phyloP scores from a whole-genome alignment of 2,888 invertebrate genomes.

The Meloe dianella region DNA sequence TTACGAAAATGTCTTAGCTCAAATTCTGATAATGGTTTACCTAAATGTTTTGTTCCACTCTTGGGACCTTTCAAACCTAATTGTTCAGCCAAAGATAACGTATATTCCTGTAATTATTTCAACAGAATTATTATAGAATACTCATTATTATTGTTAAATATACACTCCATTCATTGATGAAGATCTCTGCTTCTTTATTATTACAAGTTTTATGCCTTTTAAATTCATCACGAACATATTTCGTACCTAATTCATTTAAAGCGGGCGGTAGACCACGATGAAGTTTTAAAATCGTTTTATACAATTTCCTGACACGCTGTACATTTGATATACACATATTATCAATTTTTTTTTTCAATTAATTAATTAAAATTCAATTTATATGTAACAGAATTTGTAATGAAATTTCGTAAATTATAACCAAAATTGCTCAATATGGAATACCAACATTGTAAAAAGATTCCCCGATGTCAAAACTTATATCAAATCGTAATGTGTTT shows the following conservation, averaged over 20 bases:
- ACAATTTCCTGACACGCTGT: constrained; percentile 63
- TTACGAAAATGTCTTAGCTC: constrained; percentile 75
- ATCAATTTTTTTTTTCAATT: constrained; percentile 1
- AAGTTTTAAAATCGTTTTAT: constrained; percentile 67
- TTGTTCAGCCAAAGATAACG: constrained; percentile 75
- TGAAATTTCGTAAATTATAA: constrained; percentile 16
- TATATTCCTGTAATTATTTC: constrained; percentile 61
- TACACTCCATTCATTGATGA: constrained; percentile 91
- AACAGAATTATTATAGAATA: constrained; percentile 16
- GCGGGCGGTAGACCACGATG: constrained; percentile 67
- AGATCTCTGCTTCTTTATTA: constrained; percentile 72
- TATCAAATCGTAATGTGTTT: not conserved
- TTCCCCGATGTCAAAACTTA: not conserved
- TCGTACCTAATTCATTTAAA: constrained; percentile 64
- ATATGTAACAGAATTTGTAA: no score
- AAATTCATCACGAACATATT: constrained; percentile 75
- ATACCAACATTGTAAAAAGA: not conserved
- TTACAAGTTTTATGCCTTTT: constrained; percentile 79
- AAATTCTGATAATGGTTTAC: constrained; percentile 66
- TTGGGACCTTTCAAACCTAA: constrained; percentile 62
- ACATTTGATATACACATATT: constrained; percentile 52
- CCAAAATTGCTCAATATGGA: not conserved
- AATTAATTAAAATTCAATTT: constrained; percentile 6
- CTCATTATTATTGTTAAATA: constrained; percentile 52
- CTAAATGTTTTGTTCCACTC: constrained; percentile 67